Percentiles rank a stretch among this genome's conserved stretches.
Conservation (phyloP, 2,888 invertebrate species). For the Philhelius pedissequus region DNA sequence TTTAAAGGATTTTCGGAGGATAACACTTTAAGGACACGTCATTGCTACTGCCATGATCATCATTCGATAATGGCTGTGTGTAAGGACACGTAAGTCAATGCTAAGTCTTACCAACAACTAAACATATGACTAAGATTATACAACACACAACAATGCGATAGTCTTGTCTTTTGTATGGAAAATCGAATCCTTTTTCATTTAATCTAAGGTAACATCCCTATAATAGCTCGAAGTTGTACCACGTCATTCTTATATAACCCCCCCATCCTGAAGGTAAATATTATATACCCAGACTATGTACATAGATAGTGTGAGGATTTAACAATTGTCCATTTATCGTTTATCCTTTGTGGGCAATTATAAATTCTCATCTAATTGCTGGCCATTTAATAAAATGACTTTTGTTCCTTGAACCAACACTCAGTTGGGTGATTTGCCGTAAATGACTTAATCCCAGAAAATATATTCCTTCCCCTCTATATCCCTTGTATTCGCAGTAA, state of each 20-base stretch:
- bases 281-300: background rate
- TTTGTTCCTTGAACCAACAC: constrained; percentile 15
- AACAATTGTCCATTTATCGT: constrained; percentile 32
- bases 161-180: background rate
- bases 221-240: background rate
- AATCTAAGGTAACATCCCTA: background rate
- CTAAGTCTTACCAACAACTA: constrained; percentile 21
- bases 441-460: constrained; percentile 57
- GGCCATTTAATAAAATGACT: constrained; percentile 55
- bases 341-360: constrained; percentile 57
- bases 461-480: constrained; percentile 1
- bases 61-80: background rate
- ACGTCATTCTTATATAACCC: constrained; percentile 20
- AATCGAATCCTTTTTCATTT: background rate
- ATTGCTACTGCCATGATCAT: constrained; percentile 14
- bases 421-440: constrained; percentile 25
- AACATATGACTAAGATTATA: constrained; percentile 11
- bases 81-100: constrained; percentile 53
- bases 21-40: constrained; percentile 47
- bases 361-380: constrained; percentile 52
- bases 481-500: constrained; percentile 34
- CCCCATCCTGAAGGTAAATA: too few species aligned
- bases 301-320: background rate
- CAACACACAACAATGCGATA: background rate
- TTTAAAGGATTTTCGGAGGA: constrained; percentile 11